Percentiles rank a stretch among this genome's conserved stretches.
Conservation (phyloP, 2,113 vertebrate species). For the Ptilonorhynchus violaceus region DNA sequence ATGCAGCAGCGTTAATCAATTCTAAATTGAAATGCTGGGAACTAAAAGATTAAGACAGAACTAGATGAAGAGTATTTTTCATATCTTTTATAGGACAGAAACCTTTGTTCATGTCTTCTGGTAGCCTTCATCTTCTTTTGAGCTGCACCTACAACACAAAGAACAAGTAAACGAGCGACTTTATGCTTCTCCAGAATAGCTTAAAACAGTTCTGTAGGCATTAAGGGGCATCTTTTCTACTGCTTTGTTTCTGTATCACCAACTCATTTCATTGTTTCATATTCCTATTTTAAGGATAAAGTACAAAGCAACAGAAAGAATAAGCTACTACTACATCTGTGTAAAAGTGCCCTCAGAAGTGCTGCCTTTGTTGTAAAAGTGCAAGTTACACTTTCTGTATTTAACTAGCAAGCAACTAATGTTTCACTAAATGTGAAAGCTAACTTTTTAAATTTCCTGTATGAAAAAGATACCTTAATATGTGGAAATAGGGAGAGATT, state of each 20-base stretch:
- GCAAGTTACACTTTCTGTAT: conserved; percentile 22
- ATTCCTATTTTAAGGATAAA: conserved; percentile 43
- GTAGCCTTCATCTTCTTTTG: conserved; percentile 83
- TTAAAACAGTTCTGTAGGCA: conserved; percentile 72
- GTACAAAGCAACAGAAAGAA: conserved; percentile 61
- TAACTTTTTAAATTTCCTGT: conserved; percentile 2
- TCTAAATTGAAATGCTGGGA: conserved; percentile 68
- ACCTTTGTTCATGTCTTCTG: conserved; percentile 87
- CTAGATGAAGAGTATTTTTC: conserved; percentile 60
- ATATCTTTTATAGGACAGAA: conserved; percentile 83
- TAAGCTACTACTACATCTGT: conserved; percentile 9
- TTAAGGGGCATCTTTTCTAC: conserved; percentile 75
- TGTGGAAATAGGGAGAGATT: conserved; percentile 5
- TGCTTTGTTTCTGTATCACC: conserved; percentile 60
- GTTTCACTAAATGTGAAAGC: background rate
- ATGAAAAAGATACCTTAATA: conserved; percentile 42
- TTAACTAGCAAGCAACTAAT: conserved; percentile 14
- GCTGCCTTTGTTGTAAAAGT: conserved; percentile 13
- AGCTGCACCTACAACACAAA: conserved; percentile 92
- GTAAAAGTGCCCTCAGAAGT: conserved; percentile 29
- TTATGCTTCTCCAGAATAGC: conserved; percentile 73
- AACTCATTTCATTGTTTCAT: conserved; percentile 45
- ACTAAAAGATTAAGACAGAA: conserved; percentile 70
- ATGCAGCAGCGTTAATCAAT: conserved; percentile 31
- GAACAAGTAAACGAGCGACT: conserved; percentile 90